Evolutionary conservation across 2,888 invertebrate genomes (phyloP).

Genomic region (Eupelmus urozonus): DNA sequence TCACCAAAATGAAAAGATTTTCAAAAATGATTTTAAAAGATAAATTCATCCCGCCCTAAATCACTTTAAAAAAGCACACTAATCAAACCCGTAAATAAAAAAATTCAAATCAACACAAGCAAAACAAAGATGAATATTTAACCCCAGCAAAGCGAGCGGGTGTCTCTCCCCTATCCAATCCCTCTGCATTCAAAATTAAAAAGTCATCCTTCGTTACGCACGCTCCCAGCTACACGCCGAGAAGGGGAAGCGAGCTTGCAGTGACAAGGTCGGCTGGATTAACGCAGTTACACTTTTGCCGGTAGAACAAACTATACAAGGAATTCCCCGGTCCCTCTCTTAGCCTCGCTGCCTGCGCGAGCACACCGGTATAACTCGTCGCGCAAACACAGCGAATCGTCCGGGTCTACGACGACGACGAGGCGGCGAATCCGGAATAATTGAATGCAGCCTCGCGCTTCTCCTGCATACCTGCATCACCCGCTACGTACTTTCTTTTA

Average conservation of each 20-base stretch:
- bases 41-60: no score
- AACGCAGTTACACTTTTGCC: constrained; percentile 3
- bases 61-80: no score
- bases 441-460: constrained; percentile 8
- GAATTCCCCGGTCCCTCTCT: constrained; percentile 6
- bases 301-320: constrained; percentile 10
- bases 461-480: no score
- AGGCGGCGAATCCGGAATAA: constrained; percentile 27
- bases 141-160: no score
- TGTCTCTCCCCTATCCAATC: background rate
- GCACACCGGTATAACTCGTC: constrained; percentile 17
- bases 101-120: no score
- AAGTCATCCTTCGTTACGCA: background rate
- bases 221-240: no score
- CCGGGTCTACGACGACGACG: background rate
- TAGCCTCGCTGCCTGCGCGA: background rate
- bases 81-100: no score
- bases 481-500: no score
- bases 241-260: background rate
- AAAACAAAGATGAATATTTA: no score
- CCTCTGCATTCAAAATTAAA: background rate
- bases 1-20: no score
- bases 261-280: constrained; percentile 7
- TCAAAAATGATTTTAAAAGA: no score
- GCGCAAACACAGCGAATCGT: constrained; percentile 24